A percentile compares a stretch with the other conserved stretches of the same genome.
These are phyloP conservation scores for Rhynchotus rufescens DNA, from an alignment of 2,797 vertebrate genomes.

Conservation along the genomic window DNA sequence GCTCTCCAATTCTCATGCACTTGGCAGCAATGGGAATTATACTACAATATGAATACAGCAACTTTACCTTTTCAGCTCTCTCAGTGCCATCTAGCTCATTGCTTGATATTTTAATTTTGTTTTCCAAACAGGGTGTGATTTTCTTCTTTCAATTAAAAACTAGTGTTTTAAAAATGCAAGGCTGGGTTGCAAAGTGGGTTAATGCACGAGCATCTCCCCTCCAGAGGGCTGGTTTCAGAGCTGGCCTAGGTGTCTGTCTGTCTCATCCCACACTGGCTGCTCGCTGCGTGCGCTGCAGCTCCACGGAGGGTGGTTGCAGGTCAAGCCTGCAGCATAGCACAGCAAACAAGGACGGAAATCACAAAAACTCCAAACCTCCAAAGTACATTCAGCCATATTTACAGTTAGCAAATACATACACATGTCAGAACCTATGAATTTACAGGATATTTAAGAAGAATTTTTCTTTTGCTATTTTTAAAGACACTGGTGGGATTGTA, in stretches of 20 bases:
- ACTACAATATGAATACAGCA: neutral
- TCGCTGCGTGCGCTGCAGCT: neutral
- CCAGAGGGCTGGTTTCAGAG: neutral
- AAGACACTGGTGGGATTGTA: neutral
- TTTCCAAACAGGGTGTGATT: neutral
- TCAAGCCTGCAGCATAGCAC: rapidly evolving
- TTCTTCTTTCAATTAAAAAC: neutral
- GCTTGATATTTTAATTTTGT: rapidly evolving
- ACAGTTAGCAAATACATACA: neutral
- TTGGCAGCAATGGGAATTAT: neutral
- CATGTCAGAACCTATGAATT: neutral
- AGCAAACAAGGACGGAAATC: neutral
- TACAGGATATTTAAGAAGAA: rapidly evolving
- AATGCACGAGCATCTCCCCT: slow-evolving; percentile 1
- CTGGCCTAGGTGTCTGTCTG: neutral
- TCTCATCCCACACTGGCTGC: neutral
- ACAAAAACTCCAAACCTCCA: neutral
- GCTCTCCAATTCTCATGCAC: neutral
- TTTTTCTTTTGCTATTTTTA: neutral
- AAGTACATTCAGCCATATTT: neutral
- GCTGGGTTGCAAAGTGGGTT: neutral
- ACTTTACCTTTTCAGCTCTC: neutral
- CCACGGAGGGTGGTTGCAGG: neutral
- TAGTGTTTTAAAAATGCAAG: neutral
- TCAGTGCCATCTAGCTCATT: neutral